Conservation (phyloP, 2,888 invertebrate species). For the Brachypalpus laphriformis region DNA sequence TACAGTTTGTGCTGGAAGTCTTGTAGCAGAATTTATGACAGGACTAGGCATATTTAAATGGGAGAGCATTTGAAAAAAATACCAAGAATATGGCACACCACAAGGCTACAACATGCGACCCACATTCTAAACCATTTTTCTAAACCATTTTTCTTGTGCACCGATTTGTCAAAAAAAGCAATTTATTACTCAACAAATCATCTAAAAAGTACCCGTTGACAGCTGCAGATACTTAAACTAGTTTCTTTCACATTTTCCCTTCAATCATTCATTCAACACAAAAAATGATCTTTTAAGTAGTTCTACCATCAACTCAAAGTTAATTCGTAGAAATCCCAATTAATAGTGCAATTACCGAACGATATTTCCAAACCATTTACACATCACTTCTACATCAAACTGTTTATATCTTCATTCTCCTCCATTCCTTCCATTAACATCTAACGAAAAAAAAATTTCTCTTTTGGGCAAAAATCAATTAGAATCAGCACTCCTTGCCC, state of each 20-base stretch:
- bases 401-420: background rate
- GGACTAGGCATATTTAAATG: too few relatives aligned
- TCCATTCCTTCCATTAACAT: background rate
- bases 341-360: conserved; percentile 45
- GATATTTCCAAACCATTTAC: conserved; percentile 17
- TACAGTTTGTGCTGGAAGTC: too few relatives aligned
- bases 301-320: conserved; percentile 27
- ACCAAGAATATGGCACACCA: too few relatives aligned
- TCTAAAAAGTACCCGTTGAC: background rate
- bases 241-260: conserved; percentile 5
- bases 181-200: background rate
- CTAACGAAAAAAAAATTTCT: background rate
- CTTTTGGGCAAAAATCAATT: conserved; percentile 8
- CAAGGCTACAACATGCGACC: background rate
- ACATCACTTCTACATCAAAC: background rate
- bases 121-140: background rate
- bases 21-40: too few relatives aligned
- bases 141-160: too few relatives aligned
- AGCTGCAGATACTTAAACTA: conserved; percentile 23
- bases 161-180: too few relatives aligned
- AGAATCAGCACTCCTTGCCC: conserved; percentile 3
- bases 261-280: background rate
- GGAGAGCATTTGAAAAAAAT: too few relatives aligned
- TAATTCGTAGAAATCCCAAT: conserved; percentile 45
- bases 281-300: conserved; percentile 47